These are phyloP conservation scores for Peromyscus maniculatus DNA, from an alignment of 2,113 vertebrate genomes.

Conservation along the genomic window DNA sequence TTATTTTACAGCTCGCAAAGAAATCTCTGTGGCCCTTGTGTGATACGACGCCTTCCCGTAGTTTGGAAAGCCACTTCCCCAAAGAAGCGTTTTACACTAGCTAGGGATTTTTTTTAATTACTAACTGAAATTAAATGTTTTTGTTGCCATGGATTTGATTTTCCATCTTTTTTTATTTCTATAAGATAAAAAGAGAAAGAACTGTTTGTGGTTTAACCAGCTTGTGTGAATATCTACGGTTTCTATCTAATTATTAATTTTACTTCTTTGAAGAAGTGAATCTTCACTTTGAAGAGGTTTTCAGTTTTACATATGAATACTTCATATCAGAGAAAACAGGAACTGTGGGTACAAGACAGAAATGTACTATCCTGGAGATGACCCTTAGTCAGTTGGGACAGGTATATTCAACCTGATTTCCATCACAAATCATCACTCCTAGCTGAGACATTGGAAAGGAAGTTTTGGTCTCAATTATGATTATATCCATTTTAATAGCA, in stretches of 20 bases:
- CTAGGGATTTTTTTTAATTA: constrained; percentile 70
- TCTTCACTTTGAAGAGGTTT: constrained; percentile 6
- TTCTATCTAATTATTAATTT: constrained; percentile 25
- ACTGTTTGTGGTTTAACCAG: constrained; percentile 13
- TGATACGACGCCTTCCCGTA: neutral
- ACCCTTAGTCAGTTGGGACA: neutral
- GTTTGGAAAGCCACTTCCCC: constrained; percentile 64
- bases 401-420: neutral
- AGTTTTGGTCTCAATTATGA: neutral
- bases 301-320: neutral
- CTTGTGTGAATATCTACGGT: neutral
- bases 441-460: neutral
- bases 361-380: neutral
- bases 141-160: constrained; percentile 49
- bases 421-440: constrained; percentile 31
- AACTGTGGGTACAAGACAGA: neutral
- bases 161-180: neutral
- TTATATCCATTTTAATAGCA: neutral
- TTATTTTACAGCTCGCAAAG: constrained; percentile 55
- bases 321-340: neutral
- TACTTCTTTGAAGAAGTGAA: constrained; percentile 7
- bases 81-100: constrained; percentile 41
- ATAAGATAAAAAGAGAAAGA: constrained; percentile 39
- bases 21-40: constrained; percentile 53
- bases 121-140: constrained; percentile 73